phyloP scores from a whole-genome alignment of 64 coral and sea anemone genomes.

The Montipora efflorescens region DNA sequence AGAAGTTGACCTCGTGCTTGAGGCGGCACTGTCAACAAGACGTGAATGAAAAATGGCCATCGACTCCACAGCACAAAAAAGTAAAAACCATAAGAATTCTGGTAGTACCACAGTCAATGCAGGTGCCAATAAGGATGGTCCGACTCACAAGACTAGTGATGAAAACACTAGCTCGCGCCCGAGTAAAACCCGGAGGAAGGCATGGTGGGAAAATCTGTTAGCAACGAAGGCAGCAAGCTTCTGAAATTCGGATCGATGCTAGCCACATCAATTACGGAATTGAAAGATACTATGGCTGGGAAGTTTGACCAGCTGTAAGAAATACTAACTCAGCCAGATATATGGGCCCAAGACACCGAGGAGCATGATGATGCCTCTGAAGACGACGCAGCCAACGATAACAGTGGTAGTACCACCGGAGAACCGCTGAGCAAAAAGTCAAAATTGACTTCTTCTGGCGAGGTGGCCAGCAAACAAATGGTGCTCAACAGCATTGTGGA shows the following conservation, averaged over 20 bases:
- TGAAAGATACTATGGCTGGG: conserved; percentile 23
- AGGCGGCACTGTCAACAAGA: too few species aligned
- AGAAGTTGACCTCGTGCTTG: too few species aligned
- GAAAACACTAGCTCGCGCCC: background rate
- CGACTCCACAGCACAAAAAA: background rate
- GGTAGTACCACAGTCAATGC: conserved; percentile 6
- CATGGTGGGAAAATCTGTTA: background rate
- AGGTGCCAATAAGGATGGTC: background rate
- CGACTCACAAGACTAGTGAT: background rate
- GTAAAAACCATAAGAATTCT: background rate
- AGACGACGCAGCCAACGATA: background rate
- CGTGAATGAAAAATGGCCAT: background rate
- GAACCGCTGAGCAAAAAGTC: background rate
- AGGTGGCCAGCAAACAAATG: too few species aligned
- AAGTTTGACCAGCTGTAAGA: conserved; percentile 19
- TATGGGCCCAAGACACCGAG: conserved; percentile 11
- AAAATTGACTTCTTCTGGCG: too few species aligned
- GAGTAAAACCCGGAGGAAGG: background rate
- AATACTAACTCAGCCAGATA: background rate
- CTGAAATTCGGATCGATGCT: conserved; percentile 18
- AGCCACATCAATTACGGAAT: background rate
- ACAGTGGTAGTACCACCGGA: background rate
- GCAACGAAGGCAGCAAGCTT: background rate
- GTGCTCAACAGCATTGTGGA: too few species aligned
- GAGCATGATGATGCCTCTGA: background rate